These are phyloP conservation scores for Phaonia tiefii DNA, from an alignment of 2,888 invertebrate species.

Conservation along the genomic window DNA sequence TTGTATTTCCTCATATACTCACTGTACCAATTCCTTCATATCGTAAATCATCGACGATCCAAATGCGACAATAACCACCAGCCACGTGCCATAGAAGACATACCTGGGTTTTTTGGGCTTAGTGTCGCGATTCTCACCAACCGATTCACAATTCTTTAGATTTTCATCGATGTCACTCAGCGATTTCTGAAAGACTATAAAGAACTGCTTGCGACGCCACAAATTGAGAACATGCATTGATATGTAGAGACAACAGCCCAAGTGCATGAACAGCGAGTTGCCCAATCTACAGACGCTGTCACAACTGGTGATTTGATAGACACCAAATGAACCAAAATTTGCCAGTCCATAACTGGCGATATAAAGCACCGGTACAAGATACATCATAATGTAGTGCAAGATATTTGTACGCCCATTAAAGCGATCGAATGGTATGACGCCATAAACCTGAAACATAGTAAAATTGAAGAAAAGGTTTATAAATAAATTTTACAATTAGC, in stretches of 20 bases:
- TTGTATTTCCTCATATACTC: constrained; percentile 46
- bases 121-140: constrained; percentile 67
- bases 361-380: constrained; percentile 73
- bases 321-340: constrained; percentile 64
- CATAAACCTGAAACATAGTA: constrained; percentile 71
- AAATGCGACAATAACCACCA: constrained; percentile 71
- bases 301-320: constrained; percentile 70
- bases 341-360: constrained; percentile 72
- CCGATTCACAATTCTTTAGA: constrained; percentile 72
- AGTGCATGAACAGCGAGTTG: constrained; percentile 74
- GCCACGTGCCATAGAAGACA: constrained; percentile 72
- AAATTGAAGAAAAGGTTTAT: background rate
- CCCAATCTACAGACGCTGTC: constrained; percentile 75
- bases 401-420: constrained; percentile 67
- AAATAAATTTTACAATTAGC: too few relatives aligned
- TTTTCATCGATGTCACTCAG: constrained; percentile 74
- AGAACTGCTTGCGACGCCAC: constrained; percentile 76
- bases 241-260: constrained; percentile 76
- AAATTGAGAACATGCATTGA: constrained; percentile 72
- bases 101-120: constrained; percentile 69
- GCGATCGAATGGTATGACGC: constrained; percentile 77
- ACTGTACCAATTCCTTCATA: constrained; percentile 70
- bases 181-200: constrained; percentile 72
- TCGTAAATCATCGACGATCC: constrained; percentile 72
- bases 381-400: constrained; percentile 73